phyloP scores from a whole-genome alignment of 2,113 vertebrate species.

The Elephas maximus region DNA sequence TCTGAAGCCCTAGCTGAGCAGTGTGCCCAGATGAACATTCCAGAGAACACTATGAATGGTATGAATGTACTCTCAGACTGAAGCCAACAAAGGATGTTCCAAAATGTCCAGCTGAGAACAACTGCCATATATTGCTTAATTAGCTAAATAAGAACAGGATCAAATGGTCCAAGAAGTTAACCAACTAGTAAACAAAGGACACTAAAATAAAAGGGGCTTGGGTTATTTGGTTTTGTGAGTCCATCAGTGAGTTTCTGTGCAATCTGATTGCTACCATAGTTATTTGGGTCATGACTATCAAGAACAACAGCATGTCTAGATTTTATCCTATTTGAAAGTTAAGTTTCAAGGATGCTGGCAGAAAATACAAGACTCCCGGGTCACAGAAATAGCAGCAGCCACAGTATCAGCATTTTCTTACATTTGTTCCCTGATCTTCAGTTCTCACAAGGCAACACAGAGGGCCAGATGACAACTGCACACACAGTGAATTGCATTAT shows the following conservation, averaged over 20 bases:
- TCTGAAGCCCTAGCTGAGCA: constrained; percentile 10
- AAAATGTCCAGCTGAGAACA: constrained; percentile 39
- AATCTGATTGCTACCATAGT: neutral
- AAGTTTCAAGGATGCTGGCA: neutral
- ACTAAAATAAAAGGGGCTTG: constrained; percentile 8
- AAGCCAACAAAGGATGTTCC: constrained; percentile 43
- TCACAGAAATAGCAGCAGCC: neutral
- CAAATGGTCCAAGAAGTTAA: constrained; percentile 20
- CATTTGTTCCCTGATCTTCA: neutral
- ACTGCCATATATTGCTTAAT: constrained; percentile 5
- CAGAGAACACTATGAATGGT: constrained; percentile 43
- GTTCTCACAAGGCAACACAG: neutral
- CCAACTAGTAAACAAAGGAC: constrained; percentile 27
- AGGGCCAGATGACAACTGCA: neutral
- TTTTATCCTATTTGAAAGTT: neutral
- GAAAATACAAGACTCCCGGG: neutral
- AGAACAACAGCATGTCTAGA: neutral
- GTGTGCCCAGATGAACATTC: neutral
- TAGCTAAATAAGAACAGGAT: constrained; percentile 29
- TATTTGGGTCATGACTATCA: neutral
- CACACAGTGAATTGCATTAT: neutral
- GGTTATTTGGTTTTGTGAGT: neutral
- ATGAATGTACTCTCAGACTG: neutral
- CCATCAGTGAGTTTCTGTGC: neutral
- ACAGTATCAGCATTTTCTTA: neutral